phyloP scores from a whole-genome alignment of 1,140 invertebrate genomes.

The Pseudomyrmex flavicornis region DNA sequence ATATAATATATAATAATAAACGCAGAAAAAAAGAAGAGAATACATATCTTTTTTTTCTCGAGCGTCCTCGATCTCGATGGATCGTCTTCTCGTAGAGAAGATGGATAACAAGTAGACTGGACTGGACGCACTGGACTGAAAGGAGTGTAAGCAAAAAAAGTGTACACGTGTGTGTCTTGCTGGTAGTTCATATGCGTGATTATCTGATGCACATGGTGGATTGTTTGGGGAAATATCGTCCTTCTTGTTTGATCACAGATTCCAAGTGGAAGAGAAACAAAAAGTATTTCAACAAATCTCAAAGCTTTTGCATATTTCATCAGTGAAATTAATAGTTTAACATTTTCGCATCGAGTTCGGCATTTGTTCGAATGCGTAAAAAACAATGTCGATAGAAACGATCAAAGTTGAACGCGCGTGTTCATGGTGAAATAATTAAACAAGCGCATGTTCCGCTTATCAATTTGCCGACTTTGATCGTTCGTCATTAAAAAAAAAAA shows the following conservation, averaged over 20 bases:
- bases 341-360: background rate
- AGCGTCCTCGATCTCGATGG: constrained; percentile 78
- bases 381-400: background rate
- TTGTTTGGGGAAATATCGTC: background rate
- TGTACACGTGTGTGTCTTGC: constrained; percentile 45
- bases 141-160: constrained; percentile 22
- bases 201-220: constrained; percentile 5
- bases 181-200: constrained; percentile 25
- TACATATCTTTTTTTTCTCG: constrained; percentile 74
- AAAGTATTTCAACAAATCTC: background rate
- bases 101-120: constrained; percentile 50
- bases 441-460: too few relatives aligned
- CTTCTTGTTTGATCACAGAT: constrained; percentile 20
- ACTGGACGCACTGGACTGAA: constrained; percentile 61
- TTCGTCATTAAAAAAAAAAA: background rate
- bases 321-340: too few relatives aligned
- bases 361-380: background rate
- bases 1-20: constrained; percentile 36
- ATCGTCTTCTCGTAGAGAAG: constrained; percentile 69
- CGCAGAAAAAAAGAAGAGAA: constrained; percentile 64
- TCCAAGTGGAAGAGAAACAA: constrained; percentile 14
- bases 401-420: background rate
- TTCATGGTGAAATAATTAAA: too few relatives aligned
- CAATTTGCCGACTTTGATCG: constrained; percentile 3
- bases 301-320: background rate